These are phyloP conservation scores for Triplophysa yarkandensis DNA, from an alignment of 2,797 vertebrate genomes.

Conservation along the genomic window DNA sequence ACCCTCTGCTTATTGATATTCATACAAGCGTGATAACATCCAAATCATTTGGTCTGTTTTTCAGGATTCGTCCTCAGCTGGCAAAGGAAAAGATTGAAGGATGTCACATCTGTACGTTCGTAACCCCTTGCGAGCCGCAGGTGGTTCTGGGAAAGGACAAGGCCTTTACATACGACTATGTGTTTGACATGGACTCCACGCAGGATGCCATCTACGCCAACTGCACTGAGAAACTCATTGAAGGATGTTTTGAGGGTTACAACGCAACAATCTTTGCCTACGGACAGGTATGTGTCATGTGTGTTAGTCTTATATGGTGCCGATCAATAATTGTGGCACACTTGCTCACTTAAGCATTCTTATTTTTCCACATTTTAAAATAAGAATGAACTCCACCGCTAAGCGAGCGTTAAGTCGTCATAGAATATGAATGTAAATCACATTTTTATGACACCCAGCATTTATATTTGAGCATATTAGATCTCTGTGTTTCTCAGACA, in stretches of 20 bases:
- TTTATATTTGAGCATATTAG: too few species aligned
- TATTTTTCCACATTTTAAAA: too few species aligned
- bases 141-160: constrained; percentile 88
- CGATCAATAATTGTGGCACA: too few species aligned
- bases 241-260: constrained; percentile 86
- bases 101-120: constrained; percentile 86
- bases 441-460: too few species aligned
- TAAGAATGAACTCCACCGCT: too few species aligned
- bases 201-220: constrained; percentile 81
- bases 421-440: too few species aligned
- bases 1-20: not conserved
- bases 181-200: constrained; percentile 81
- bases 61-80: constrained; percentile 84
- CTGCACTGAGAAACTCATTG: constrained; percentile 84
- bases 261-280: constrained; percentile 89
- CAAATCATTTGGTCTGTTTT: constrained; percentile 1
- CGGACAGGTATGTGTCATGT: constrained; percentile 75
- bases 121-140: constrained; percentile 84
- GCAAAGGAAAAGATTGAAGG: constrained; percentile 87
- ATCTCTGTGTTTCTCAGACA: constrained; percentile 73
- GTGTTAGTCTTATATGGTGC: too few species aligned
- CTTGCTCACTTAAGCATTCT: too few species aligned
- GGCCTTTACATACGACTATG: constrained; percentile 85
- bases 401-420: too few species aligned
- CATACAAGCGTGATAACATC: not conserved